Conservation (phyloP, 2,888 invertebrate genomes). For the Athripsodes cinereus region DNA sequence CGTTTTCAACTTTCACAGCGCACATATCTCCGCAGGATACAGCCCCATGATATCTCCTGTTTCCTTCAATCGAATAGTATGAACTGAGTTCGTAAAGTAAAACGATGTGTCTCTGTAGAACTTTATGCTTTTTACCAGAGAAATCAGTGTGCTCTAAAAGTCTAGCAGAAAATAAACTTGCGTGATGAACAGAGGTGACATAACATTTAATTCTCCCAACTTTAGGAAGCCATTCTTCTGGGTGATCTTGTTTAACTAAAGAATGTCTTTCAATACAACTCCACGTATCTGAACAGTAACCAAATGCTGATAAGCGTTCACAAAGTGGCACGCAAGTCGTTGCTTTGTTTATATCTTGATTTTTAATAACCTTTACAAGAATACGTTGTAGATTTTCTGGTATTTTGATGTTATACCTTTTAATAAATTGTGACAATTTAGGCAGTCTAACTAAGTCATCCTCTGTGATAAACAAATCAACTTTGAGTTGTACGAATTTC, state of each 20-base stretch:
- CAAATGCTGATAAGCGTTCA: slow-evolving; percentile 55
- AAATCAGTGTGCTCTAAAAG: slow-evolving; percentile 41
- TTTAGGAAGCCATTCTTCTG: slow-evolving; percentile 47
- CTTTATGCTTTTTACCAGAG: slow-evolving; percentile 25
- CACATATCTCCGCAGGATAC: slow-evolving; percentile 53
- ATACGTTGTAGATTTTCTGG: slow-evolving; percentile 36
- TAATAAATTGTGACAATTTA: slow-evolving; percentile 54
- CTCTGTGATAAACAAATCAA: slow-evolving; percentile 54
- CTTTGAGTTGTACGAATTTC: slow-evolving; percentile 34
- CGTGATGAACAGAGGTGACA: slow-evolving; percentile 52
- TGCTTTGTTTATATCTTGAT: slow-evolving; percentile 43
- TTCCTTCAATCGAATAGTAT: slow-evolving; percentile 38
- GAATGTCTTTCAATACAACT: slow-evolving; percentile 58
- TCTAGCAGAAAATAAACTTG: slow-evolving; percentile 57
- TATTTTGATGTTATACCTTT: slow-evolving; percentile 41
- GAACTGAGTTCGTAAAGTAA: slow-evolving; percentile 40
- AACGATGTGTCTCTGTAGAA: slow-evolving; percentile 33
- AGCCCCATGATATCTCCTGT: slow-evolving; percentile 37
- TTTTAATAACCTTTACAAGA: slow-evolving; percentile 35
- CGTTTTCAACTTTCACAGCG: slow-evolving; percentile 37
- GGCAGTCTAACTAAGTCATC: slow-evolving; percentile 53
- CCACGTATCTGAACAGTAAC: slow-evolving; percentile 53
- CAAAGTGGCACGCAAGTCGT: slow-evolving; percentile 49
- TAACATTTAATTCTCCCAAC: slow-evolving; percentile 53
- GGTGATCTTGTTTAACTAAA: slow-evolving; percentile 49